These are phyloP conservation scores for Clistopyga incitator DNA, from an alignment of 2,888 invertebrate species.

Conservation along the genomic window DNA sequence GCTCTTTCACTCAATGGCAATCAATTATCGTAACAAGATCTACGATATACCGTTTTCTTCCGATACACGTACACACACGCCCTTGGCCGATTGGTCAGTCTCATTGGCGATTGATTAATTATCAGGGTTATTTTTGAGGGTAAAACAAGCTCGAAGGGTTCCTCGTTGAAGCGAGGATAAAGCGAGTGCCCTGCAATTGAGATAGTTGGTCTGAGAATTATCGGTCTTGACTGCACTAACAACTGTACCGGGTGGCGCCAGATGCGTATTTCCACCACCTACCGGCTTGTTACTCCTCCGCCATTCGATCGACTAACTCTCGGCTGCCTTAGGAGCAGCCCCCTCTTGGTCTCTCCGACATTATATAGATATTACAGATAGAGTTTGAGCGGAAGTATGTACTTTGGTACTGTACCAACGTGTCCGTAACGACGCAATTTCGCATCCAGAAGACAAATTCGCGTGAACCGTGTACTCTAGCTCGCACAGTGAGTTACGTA, in stretches of 20 bases:
- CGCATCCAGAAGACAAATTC: slow-evolving; percentile 42
- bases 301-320: slow-evolving; percentile 28
- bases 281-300: slow-evolving; percentile 47
- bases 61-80: too few species aligned
- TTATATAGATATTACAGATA: not conserved
- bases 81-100: slow-evolving; percentile 39
- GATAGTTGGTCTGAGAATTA: slow-evolving; percentile 16
- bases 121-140: slow-evolving; percentile 27
- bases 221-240: slow-evolving; percentile 30
- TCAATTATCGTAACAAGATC: slow-evolving; percentile 31
- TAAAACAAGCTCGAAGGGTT: not conserved
- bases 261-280: slow-evolving; percentile 60
- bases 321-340: slow-evolving; percentile 27
- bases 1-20: slow-evolving; percentile 31
- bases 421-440: slow-evolving; percentile 59
- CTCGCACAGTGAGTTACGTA: slow-evolving; percentile 9
- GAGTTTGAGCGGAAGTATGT: not conserved
- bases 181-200: not conserved
- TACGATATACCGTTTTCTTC: not conserved
- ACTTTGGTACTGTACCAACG: slow-evolving; percentile 28
- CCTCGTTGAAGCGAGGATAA: not conserved
- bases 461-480: slow-evolving; percentile 6
- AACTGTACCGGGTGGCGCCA: slow-evolving; percentile 26
- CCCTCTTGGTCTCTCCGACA: slow-evolving; percentile 10
- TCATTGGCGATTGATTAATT: slow-evolving; percentile 58